Evolutionary conservation across 2,888 invertebrate species (phyloP), one percentile per base, ranked within the genome.

Genomic region (Caenorhabditis sp.): DNA sequence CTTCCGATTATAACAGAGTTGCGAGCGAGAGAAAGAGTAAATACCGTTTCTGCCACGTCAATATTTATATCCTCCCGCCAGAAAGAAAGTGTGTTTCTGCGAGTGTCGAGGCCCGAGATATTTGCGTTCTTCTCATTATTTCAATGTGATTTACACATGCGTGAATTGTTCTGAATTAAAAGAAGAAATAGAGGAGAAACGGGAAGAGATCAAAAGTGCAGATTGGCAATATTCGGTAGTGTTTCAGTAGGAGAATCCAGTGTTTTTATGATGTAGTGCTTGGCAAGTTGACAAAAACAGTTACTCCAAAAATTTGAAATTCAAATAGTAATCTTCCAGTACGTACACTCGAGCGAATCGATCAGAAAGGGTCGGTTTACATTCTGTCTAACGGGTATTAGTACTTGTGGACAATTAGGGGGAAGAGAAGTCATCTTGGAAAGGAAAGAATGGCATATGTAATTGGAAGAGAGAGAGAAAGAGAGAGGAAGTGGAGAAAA

Each of bases 311-410:
- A 46, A 46, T 26, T 26, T 46, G 46, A 1, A 46, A 46, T 13
- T 46, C 46, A 26, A 15, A 41, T 55, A 55, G 55, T 55, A 55
- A 55, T 55, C 55, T 11, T n/a, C n/a, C 32, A 52, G 26, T 13
- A 46, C 11, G 17, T 37, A 46, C 5, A 13, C 4, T 9, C 9
- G 35, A 35, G 35, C 2, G 35, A 35, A 9, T 13, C 30, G 30
- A 9, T 30, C 6, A 9, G 30, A 5, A 9, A 30, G 30, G 30
- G 30, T 9, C 4, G 39, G 4, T 7, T 7, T 7, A 7, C n/a
- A 24, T n/a, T n/a, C 15, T 20, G n/a, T 17, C 20, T 52, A 68
- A 68, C 68, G 68, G 68, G 58, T 56, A 43, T 68, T 68, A 59
- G 63, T 53, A 63, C 39, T 66, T 66, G 56, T 48, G 56, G 56